Evolutionary conservation across 2,888 invertebrate species (phyloP), one percentile per base, ranked within the genome.

Genomic region (Melanostoma scalare): DNA sequence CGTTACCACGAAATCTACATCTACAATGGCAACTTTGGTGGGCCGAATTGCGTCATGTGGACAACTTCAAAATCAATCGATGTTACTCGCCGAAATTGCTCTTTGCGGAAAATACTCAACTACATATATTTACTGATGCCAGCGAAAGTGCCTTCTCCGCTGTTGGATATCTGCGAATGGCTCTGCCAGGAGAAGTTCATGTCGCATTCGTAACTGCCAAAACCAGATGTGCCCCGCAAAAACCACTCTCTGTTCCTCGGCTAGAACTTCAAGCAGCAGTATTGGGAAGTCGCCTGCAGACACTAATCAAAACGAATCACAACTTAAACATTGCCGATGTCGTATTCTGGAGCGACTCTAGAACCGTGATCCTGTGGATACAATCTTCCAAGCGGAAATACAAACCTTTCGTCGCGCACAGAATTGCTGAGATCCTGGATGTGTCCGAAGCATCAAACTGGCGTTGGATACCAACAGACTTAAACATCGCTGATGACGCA

Each of bases 371-470:
- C 10, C 60, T 68, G 4, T 86, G 85, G 80, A 61, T 84, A 20
- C 46, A 46, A 9, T 75, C 80, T 0, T 75, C 82, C 46, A 68
- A 68, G 20, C 65, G 85, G 6, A 65, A 67, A 8, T 84, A 81
- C 38, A 86, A 86, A 55, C 85, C 86, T 35, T 88, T 86, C 58
- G 87, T 87, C 10, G 85, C 87, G 3, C 78, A 85, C 68, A 56
- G 79, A n/a, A 55, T 86, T 0, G 67, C 55, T 30, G 76, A 80
- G 40, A 74, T 84, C n/a, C 20, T 73, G 20, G 85, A 79, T 20
- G 42, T 36, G 3, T 73, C 44, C 3, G 36, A 10, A 1, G 10
- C 60, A 0, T 46, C 8, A 5, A 50, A 79, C 8, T 82, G 76
- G 79, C 20, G 20, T 20, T 20, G 20, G 20, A 20, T 20, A 1